These are phyloP conservation scores for Oryzias sinensis DNA, from an alignment of 2,797 vertebrate genomes.

Conservation along the genomic window DNA sequence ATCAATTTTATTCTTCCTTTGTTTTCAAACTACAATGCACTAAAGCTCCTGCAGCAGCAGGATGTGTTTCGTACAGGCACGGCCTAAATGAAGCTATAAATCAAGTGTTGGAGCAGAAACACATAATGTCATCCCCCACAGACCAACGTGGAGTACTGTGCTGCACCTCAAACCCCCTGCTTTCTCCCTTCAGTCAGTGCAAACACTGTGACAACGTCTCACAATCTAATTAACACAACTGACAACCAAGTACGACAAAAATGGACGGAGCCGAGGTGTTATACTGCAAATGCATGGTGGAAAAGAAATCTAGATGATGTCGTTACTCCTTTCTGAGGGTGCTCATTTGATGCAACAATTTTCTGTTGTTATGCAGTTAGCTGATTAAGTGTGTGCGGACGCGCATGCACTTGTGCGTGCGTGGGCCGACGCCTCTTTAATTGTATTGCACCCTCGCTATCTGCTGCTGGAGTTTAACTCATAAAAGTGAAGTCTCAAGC, in stretches of 20 bases:
- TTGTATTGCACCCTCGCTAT: slow-evolving; percentile 72
- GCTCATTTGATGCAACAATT: slow-evolving; percentile 46
- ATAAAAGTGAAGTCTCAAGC: slow-evolving; percentile 83
- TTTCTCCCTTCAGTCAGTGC: slow-evolving; percentile 42
- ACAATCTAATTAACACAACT: slow-evolving; percentile 55
- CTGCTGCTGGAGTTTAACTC: slow-evolving; percentile 72
- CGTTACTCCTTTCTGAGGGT: slow-evolving; percentile 42
- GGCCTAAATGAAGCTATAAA: slow-evolving; percentile 81
- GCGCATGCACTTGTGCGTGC: slow-evolving; percentile 6
- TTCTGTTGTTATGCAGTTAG: slow-evolving; percentile 51
- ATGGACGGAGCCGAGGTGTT: not conserved
- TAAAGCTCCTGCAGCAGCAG: slow-evolving; percentile 77
- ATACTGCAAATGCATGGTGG: slow-evolving; percentile 9
- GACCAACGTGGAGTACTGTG: slow-evolving; percentile 50
- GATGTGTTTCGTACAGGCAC: slow-evolving; percentile 78
- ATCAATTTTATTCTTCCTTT: slow-evolving; percentile 87
- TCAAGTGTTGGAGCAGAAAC: slow-evolving; percentile 81
- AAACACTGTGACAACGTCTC: slow-evolving; percentile 47
- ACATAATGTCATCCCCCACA: slow-evolving; percentile 78
- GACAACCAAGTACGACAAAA: slow-evolving; percentile 24
- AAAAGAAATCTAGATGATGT: slow-evolving; percentile 11
- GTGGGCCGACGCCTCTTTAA: slow-evolving; percentile 73
- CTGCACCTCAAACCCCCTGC: slow-evolving; percentile 49
- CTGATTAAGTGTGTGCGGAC: slow-evolving; percentile 46
- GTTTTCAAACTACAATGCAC: slow-evolving; percentile 84